Evolutionary conservation across 2,797 vertebrate species (phyloP), one percentile per base, ranked within the genome.

Genomic region (Anniella stebbinsi): DNA sequence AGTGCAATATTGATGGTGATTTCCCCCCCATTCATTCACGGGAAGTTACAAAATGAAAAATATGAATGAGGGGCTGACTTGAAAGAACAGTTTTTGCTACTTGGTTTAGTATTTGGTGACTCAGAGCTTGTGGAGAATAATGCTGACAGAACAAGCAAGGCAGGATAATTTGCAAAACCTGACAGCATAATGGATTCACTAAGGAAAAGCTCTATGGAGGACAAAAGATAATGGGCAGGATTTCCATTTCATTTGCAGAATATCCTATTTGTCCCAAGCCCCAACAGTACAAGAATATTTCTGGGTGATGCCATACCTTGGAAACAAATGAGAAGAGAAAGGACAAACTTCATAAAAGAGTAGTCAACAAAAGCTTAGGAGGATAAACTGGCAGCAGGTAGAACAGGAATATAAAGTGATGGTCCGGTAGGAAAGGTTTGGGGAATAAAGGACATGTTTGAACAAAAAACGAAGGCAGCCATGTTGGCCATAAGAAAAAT

Each of bases 1-100:
- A 0, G 45, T 80, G 87, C 17, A 0, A 87, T 72, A 91, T 9
- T 12, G 18, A 38, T 93, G 18, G 23, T 94, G 87, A 87, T 92
- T 66, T 33, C 87, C 66, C 51, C 25, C n/a, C 63, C 70, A 76
- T 70, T 82, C 57, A 67, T 82, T 45, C 87, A 90, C 87, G 21
- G 63, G 60, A 77, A 91, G 89, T 93, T 92, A 89, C 73, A 95
- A 91, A 92, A 92, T 91, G 12, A 92, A 93, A 94, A 90, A 90
- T 60, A 57, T 92, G 88, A 93, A 86, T 30, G 67, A 88, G 88
- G 48, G 78, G 41, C 75, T 94, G 57, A 88, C 73, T 78, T 83
- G 70, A 84, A 89, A 92, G 82, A 92, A 83, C 63, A 0, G 1
- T 51, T 36, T 73, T 80, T 70, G 51, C 66, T 87, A 60, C 90